These are phyloP conservation scores for Scolopax bukidnonensis DNA, from an alignment of 2,797 vertebrate species.

Conservation along the genomic window DNA sequence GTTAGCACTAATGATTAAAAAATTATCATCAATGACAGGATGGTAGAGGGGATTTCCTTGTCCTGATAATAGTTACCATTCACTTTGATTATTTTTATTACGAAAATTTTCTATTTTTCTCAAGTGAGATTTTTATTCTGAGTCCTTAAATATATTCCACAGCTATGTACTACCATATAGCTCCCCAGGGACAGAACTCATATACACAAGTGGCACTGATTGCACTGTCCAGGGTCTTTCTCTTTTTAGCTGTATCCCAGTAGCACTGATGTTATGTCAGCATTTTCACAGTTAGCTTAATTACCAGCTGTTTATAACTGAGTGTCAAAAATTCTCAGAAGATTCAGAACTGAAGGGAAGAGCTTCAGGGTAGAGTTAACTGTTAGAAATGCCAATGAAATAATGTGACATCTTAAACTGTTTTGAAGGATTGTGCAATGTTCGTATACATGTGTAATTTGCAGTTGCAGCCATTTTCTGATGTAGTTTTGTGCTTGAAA, in stretches of 20 bases:
- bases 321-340: background rate
- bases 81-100: background rate
- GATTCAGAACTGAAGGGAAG: background rate
- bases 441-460: background rate
- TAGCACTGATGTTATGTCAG: background rate
- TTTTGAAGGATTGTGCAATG: background rate
- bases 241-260: background rate
- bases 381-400: background rate
- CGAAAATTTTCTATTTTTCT: background rate
- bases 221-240: background rate
- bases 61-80: background rate
- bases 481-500: background rate
- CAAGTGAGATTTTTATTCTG: background rate
- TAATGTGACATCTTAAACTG: background rate
- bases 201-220: background rate
- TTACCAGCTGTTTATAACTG: background rate
- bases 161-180: accelerated
- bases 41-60: background rate
- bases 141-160: background rate
- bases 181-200: background rate
- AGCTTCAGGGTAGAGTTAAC: background rate
- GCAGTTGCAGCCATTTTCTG: background rate
- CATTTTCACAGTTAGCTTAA: background rate
- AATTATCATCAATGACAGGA: background rate
- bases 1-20: background rate